Evolutionary conservation across 1,140 invertebrate genomes (phyloP).

Genomic region (Bombus haemorrhoidalis): DNA sequence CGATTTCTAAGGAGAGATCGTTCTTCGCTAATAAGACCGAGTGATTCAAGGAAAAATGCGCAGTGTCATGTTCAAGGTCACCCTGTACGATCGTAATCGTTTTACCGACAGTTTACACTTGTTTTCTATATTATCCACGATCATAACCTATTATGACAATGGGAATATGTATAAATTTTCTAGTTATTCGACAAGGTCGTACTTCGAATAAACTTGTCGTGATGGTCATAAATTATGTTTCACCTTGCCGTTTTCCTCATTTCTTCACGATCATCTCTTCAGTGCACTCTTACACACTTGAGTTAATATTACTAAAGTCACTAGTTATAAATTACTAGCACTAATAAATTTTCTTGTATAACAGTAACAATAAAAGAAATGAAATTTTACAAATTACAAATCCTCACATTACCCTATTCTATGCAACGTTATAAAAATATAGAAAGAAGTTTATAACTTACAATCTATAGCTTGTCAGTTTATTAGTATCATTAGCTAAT

Average conservation of each 20-base stretch:
- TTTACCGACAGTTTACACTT: not conserved
- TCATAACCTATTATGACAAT: not conserved
- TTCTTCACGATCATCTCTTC: no score
- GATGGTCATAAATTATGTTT: not conserved
- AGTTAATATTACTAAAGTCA: no score
- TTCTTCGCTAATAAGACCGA: not conserved
- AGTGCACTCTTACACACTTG: not conserved
- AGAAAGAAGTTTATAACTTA: no score
- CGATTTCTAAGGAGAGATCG: slow-evolving; percentile 4
- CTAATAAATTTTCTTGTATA: not conserved
- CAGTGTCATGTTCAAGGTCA: slow-evolving; percentile 24
- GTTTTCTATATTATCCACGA: not conserved
- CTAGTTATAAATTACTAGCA: no score
- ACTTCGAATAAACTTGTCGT: not conserved
- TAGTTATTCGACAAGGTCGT: not conserved
- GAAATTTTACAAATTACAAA: no score
- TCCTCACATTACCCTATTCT: no score
- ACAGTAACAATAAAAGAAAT: no score
- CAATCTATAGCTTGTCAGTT: no score
- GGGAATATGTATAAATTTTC: not conserved
- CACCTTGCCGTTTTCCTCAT: no score
- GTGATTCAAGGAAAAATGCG: not conserved
- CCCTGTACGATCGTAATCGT: not conserved
- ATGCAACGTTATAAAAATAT: no score
- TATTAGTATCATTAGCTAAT: no score